A percentile compares a stretch with the other conserved stretches of the same genome.
Evolutionary conservation across 2,113 vertebrate species (phyloP).

Genomic region (Percopsis transmontana): DNA sequence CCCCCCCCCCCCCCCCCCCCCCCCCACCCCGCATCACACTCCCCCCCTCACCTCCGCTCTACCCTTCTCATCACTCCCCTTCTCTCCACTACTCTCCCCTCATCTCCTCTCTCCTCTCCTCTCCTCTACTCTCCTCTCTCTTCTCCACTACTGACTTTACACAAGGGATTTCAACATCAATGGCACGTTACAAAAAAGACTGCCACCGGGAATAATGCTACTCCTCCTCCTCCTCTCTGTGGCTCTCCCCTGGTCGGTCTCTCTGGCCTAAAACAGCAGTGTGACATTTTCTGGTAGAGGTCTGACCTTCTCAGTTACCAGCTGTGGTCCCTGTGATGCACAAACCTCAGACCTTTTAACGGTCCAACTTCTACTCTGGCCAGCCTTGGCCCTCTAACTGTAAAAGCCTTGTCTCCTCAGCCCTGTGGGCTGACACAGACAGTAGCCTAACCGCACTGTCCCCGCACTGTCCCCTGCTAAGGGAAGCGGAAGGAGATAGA

Average conservation of each 20-base stretch:
- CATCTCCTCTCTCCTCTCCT: not conserved
- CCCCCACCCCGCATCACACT: not conserved
- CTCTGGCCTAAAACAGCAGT: slow-evolving; percentile 46
- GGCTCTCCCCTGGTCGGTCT: not conserved
- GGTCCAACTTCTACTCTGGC: not conserved
- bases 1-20: not conserved
- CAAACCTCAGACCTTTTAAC: slow-evolving; percentile 35
- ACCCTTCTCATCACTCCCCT: not conserved
- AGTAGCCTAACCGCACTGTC: slow-evolving; percentile 39
- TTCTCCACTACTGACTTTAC: not conserved
- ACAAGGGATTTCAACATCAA: too few species aligned
- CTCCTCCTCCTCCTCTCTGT: not conserved
- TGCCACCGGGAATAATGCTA: too few species aligned
- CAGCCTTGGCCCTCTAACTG: slow-evolving; percentile 2
- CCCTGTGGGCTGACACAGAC: slow-evolving; percentile 49
- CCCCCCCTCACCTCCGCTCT: not conserved
- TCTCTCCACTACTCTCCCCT: not conserved
- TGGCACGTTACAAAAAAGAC: not conserved
- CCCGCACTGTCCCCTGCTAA: not conserved
- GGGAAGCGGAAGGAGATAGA: not conserved
- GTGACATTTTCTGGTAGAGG: slow-evolving; percentile 52
- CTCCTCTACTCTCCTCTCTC: not conserved
- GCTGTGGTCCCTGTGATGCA: slow-evolving; percentile 55
- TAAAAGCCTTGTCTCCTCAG: slow-evolving; percentile 14
- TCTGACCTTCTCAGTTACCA: slow-evolving; percentile 52